Percentiles rank a stretch among this genome's conserved stretches.
Conservation (phyloP, 2,113 vertebrate genomes). For the Xiphophorus couchianus region DNA sequence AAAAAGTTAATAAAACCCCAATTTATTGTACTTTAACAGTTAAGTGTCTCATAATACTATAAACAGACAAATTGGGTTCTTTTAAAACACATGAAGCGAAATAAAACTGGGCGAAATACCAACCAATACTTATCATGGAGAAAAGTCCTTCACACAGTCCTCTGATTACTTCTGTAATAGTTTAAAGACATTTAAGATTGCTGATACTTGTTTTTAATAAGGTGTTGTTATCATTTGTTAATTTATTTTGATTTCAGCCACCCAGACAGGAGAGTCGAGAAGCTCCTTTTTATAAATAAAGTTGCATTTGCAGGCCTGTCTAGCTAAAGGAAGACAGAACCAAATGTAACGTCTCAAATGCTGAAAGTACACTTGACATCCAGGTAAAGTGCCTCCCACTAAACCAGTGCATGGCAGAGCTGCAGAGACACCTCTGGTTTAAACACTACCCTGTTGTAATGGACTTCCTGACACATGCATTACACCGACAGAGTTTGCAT, state of each 20-base stretch:
- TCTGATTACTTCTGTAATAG: no score
- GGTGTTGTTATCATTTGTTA: background rate
- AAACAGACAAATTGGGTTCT: no score
- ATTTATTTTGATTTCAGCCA: conserved; percentile 16
- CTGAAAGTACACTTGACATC: conserved; percentile 59
- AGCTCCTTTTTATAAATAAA: background rate
- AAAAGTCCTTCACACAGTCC: no score
- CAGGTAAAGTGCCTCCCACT: conserved; percentile 45
- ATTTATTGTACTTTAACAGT: no score
- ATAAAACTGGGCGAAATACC: no score
- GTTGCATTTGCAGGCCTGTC: background rate
- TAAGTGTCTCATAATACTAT: no score
- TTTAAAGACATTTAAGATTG: no score
- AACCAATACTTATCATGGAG: no score
- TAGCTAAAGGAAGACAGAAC: conserved; percentile 19
- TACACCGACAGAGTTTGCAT: conserved; percentile 54
- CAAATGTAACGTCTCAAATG: conserved; percentile 25
- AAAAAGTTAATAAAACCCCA: no score
- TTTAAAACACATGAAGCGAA: no score
- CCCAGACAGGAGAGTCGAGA: conserved; percentile 5
- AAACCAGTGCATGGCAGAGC: conserved; percentile 6
- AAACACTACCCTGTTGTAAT: conserved; percentile 59
- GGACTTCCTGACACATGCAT: conserved; percentile 54
- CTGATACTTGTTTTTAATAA: no score
- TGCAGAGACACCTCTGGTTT: conserved; percentile 44